phyloP scores from a whole-genome alignment of 2,888 invertebrate genomes.

The Lacanobia oleracea region DNA sequence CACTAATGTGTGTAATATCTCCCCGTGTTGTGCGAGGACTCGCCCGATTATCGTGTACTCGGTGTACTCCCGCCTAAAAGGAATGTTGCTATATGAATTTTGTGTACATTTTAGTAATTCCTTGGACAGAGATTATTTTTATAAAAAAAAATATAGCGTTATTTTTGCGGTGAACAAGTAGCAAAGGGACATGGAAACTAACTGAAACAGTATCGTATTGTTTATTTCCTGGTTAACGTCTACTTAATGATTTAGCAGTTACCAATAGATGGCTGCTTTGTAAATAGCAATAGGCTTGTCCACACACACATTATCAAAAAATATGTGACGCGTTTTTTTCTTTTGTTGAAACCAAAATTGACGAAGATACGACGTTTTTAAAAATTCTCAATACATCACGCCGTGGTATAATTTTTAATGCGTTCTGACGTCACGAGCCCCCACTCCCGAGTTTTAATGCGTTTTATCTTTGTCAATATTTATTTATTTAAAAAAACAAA shows the following conservation, averaged over 20 bases:
- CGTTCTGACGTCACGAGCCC: too few relatives aligned
- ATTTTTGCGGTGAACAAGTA: not conserved
- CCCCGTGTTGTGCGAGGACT: slow-evolving; percentile 53
- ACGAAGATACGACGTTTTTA: too few relatives aligned
- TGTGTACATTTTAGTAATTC: slow-evolving; percentile 13
- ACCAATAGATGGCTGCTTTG: not conserved
- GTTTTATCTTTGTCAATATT: too few relatives aligned
- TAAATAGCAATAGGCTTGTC: not conserved
- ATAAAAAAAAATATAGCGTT: too few relatives aligned
- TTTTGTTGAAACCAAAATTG: too few relatives aligned
- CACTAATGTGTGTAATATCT: slow-evolving; percentile 73
- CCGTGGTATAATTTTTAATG: too few relatives aligned
- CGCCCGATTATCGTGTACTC: slow-evolving; percentile 48
- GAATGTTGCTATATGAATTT: slow-evolving; percentile 22
- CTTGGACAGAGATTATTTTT: not conserved
- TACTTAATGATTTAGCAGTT: not conserved
- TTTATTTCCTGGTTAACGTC: not conserved
- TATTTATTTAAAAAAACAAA: too few relatives aligned
- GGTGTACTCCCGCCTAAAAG: slow-evolving; percentile 25
- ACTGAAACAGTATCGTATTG: not conserved
- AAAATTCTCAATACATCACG: too few relatives aligned
- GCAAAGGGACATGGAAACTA: not conserved
- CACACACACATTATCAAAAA: too few relatives aligned
- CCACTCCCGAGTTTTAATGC: too few relatives aligned
- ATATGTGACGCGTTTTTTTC: too few relatives aligned